Conservation (phyloP, 2,888 invertebrate genomes). For the Dysmachus trigonus region DNA sequence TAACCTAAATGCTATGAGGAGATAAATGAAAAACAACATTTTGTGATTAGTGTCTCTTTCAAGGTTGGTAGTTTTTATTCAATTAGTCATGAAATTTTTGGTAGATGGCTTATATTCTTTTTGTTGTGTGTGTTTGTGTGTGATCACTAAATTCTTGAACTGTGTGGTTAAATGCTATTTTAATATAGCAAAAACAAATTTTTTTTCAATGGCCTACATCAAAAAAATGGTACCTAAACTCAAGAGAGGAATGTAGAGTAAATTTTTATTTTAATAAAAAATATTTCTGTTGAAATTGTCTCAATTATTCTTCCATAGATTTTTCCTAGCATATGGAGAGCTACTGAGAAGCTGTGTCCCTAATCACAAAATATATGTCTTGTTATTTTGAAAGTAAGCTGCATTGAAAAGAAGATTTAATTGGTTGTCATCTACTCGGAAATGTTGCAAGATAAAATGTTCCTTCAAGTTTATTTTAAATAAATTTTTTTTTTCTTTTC, state of each 20-base stretch:
- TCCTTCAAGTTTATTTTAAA: neutral
- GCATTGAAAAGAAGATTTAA: conserved; percentile 5
- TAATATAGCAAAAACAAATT: neutral
- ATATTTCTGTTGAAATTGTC: conserved; percentile 12
- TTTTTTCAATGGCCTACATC: conserved; percentile 18
- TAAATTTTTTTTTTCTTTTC: neutral
- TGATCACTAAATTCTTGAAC: neutral
- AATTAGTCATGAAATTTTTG: conserved; percentile 44
- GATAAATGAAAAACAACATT: conserved; percentile 65
- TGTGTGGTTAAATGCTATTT: neutral
- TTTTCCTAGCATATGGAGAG: conserved; percentile 3
- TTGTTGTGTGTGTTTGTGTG: conserved; percentile 25
- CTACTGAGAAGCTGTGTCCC: conserved; percentile 29
- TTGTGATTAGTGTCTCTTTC: conserved; percentile 60
- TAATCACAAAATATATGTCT: conserved; percentile 50
- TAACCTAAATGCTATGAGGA: conserved; percentile 64
- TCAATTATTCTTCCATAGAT: conserved; percentile 30
- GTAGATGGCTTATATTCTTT: conserved; percentile 26
- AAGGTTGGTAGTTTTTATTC: conserved; percentile 50
- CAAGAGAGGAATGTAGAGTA: neutral
- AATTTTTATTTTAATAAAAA: neutral
- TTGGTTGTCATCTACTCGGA: conserved; percentile 19
- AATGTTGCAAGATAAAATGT: conserved; percentile 4
- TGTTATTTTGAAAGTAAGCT: neutral
- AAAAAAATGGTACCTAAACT: conserved; percentile 28